A percentile compares a stretch with the other conserved stretches of the same genome.
These are phyloP conservation scores for Petaurus breviceps DNA, from an alignment of 2,113 vertebrate genomes.

Conservation along the genomic window DNA sequence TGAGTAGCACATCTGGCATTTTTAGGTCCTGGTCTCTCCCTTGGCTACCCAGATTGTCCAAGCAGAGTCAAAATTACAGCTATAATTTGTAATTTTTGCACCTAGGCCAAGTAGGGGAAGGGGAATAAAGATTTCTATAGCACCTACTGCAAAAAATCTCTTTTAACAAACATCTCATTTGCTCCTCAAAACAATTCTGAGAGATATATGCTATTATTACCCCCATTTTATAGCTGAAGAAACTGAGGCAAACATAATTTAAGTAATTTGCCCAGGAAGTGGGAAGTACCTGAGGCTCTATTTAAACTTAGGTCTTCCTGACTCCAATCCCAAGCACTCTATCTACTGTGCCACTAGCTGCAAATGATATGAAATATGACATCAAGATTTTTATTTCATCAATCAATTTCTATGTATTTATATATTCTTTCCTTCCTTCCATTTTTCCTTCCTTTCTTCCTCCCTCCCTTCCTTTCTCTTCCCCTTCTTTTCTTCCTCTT, in stretches of 20 bases:
- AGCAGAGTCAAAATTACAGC: neutral
- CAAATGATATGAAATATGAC: no score
- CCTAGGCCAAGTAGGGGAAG: neutral
- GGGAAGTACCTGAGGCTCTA: neutral
- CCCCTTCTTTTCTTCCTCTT: no score
- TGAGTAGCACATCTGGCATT: neutral
- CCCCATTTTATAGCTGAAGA: neutral
- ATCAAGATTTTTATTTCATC: no score
- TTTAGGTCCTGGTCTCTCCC: neutral
- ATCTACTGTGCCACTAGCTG: no score
- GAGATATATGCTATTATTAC: neutral
- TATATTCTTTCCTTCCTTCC: no score
- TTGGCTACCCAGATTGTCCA: neutral
- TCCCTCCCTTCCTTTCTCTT: no score
- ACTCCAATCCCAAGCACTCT: no score
- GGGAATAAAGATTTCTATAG: neutral
- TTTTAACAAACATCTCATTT: neutral
- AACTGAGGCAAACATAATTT: neutral
- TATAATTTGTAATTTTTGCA: neutral
- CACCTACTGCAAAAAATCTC: neutral
- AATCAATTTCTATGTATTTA: no score
- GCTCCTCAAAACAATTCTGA: no score
- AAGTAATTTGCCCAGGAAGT: neutral
- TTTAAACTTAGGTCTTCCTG: neutral
- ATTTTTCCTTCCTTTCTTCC: no score